Conservation (phyloP, 2,113 vertebrate genomes). For the Cranoglanis bouderius region DNA sequence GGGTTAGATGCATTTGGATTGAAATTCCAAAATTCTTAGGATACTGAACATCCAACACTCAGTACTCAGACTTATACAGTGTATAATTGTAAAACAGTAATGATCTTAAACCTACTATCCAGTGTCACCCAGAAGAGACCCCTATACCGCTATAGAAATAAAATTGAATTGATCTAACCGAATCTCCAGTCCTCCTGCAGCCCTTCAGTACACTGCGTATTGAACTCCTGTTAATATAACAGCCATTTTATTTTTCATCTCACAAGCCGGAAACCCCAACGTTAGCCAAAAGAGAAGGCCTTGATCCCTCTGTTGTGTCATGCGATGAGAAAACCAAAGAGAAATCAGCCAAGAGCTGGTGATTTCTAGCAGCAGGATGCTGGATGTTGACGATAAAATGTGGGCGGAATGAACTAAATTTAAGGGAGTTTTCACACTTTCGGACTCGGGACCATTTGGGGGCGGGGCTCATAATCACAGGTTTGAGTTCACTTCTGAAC, state of each 20-base stretch:
- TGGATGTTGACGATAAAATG: not conserved
- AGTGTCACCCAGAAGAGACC: not conserved
- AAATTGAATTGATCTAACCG: too few relatives aligned
- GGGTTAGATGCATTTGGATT: not conserved
- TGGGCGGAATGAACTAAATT: not conserved
- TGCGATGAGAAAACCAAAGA: not conserved
- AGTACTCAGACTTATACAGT: not conserved
- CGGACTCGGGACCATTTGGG: not conserved
- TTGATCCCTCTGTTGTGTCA: not conserved
- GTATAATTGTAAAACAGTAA: not conserved
- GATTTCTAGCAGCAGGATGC: not conserved
- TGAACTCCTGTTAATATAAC: constrained; percentile 1
- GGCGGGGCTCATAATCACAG: not conserved
- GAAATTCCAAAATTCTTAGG: not conserved
- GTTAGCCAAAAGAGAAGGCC: not conserved
- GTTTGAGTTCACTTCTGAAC: not conserved
- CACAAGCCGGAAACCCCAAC: not conserved
- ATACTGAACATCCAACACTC: not conserved
- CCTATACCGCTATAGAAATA: too few relatives aligned
- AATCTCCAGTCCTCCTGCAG: not conserved
- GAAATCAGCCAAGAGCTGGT: not conserved
- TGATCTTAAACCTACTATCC: not conserved
- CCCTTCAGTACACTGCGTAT: not conserved
- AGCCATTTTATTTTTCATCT: not conserved
- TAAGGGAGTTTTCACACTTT: not conserved